Conservation (phyloP, 2,113 vertebrate genomes). For the Reinhardtius hippoglossoides region DNA sequence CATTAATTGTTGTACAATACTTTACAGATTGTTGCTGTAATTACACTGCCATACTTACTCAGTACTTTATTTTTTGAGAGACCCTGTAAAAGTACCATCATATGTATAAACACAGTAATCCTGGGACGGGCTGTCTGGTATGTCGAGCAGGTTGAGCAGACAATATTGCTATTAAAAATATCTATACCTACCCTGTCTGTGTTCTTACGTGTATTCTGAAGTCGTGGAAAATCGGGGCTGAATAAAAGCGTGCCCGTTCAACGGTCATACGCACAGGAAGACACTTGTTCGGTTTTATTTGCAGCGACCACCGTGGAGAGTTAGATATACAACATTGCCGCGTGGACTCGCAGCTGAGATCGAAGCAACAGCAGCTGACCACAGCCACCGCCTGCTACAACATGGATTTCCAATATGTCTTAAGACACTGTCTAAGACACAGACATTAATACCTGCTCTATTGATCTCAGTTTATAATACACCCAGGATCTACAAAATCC, state of each 20-base stretch:
- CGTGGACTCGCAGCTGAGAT: constrained; percentile 46
- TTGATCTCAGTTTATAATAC: constrained; percentile 54
- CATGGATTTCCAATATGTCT: constrained; percentile 81
- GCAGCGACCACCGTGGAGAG: constrained; percentile 55
- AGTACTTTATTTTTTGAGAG: constrained; percentile 59
- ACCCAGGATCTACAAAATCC: constrained; percentile 50
- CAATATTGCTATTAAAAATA: constrained; percentile 75
- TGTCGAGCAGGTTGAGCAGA: constrained; percentile 55
- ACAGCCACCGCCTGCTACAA: constrained; percentile 34
- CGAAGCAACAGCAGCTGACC: constrained; percentile 42
- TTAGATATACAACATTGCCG: constrained; percentile 48
- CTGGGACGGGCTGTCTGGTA: constrained; percentile 41
- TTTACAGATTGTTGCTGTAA: constrained; percentile 46
- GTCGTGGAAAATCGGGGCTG: constrained; percentile 8
- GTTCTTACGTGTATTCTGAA: constrained; percentile 49
- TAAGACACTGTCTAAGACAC: constrained; percentile 58
- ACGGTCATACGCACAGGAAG: constrained; percentile 22
- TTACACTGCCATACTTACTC: constrained; percentile 56
- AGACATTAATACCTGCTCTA: constrained; percentile 60
- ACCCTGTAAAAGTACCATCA: constrained; percentile 51
- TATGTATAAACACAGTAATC: constrained; percentile 57
- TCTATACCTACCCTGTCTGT: constrained; percentile 52
- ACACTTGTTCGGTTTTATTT: constrained; percentile 59
- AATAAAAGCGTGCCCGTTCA: constrained; percentile 36
- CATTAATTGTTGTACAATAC: constrained; percentile 62